Conservation (phyloP, 2,888 invertebrate genomes). For the Brachycybe producta region DNA sequence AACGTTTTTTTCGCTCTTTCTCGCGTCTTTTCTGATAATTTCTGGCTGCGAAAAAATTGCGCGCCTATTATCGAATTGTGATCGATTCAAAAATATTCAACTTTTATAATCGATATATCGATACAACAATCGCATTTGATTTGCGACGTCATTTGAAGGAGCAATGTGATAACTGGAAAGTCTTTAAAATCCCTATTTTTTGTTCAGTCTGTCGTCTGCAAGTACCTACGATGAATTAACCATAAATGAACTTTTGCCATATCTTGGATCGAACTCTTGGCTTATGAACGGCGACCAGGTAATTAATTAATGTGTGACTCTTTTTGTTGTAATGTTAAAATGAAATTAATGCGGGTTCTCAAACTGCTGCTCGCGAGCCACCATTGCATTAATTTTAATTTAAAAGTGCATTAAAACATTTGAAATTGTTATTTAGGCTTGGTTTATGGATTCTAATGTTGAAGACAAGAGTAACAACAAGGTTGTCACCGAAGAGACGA, state of each 20-base stretch:
- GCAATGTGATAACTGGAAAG: neutral
- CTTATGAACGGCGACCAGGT: conserved; percentile 11
- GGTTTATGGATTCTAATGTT: conserved; percentile 7
- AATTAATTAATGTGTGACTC: too few species aligned
- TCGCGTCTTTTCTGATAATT: too few species aligned
- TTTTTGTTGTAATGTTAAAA: too few species aligned
- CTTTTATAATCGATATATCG: neutral
- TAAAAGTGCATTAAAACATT: neutral
- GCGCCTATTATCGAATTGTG: too few species aligned
- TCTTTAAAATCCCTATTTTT: neutral
- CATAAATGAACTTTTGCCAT: conserved; percentile 9
- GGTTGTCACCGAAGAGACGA: neutral
- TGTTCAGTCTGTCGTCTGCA: neutral
- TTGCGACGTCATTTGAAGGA: neutral
- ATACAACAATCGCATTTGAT: neutral
- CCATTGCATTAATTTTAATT: neutral
- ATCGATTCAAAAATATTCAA: too few species aligned
- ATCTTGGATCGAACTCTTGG: conserved; percentile 11
- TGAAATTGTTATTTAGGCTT: conserved; percentile 5
- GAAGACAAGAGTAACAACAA: conserved; percentile 3
- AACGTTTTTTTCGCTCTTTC: too few species aligned
- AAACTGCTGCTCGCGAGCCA: too few species aligned
- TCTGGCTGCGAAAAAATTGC: too few species aligned
- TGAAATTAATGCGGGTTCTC: too few species aligned
- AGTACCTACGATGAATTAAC: conserved; percentile 9